Evolutionary conservation across 1,140 invertebrate genomes (phyloP).

Genomic region (Lepidotrigona ventralis): DNA sequence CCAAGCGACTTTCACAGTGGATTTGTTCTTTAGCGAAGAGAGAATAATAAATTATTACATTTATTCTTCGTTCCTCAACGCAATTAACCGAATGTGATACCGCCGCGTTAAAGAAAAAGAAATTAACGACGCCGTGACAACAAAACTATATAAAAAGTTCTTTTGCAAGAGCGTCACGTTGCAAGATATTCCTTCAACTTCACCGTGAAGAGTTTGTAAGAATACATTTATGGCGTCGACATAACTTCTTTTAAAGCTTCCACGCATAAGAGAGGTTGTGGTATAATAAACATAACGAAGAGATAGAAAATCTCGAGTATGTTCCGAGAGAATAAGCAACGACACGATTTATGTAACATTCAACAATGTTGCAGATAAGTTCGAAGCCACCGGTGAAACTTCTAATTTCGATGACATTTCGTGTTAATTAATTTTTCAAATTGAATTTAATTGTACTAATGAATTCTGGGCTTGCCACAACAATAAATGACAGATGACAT

Average conservation of each 20-base stretch:
- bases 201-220: background rate
- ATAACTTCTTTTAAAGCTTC: slow-evolving; percentile 3
- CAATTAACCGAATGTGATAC: background rate
- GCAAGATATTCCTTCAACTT: background rate
- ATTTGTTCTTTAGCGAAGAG: background rate
- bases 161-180: background rate
- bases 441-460: too few species aligned
- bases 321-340: background rate
- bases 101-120: background rate
- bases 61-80: background rate
- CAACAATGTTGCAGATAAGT: background rate
- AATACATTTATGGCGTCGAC: background rate
- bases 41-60: too few species aligned
- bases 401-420: background rate
- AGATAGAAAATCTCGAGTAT: background rate
- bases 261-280: background rate
- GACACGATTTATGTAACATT: background rate
- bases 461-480: too few species aligned
- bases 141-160: slow-evolving; percentile 1
- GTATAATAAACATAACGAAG: background rate
- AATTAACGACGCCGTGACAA: background rate
- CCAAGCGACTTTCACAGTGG: background rate
- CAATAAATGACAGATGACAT: too few species aligned
- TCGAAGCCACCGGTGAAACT: background rate
- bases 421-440: background rate